Percentiles rank a stretch among this genome's conserved stretches.
These are phyloP conservation scores for Ahaetulla prasina DNA, from an alignment of 2,113 vertebrate species.

Conservation along the genomic window DNA sequence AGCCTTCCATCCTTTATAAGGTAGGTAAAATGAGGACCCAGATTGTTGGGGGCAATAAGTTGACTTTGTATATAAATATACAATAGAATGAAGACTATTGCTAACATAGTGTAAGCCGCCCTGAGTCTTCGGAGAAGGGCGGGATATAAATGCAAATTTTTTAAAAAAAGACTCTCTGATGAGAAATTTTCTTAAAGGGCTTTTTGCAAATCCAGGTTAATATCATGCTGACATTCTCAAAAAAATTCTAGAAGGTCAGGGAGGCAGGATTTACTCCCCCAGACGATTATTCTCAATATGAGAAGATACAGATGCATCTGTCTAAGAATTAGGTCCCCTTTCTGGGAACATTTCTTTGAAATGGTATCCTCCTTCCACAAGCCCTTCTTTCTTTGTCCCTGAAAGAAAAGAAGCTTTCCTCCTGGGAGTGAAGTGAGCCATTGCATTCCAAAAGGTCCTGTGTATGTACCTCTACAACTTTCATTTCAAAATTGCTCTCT, in stretches of 20 bases:
- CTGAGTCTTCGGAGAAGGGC: no score
- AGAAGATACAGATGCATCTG: not conserved
- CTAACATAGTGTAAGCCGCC: no score
- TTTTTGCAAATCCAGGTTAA: not conserved
- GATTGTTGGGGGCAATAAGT: no score
- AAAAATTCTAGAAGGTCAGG: not conserved
- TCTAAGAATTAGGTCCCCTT: not conserved
- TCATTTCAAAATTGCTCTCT: not conserved
- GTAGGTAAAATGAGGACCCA: no score
- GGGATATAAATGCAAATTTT: no score
- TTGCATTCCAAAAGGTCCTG: not conserved
- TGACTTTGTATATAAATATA: no score
- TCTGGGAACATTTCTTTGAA: not conserved
- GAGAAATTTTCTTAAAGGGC: not conserved
- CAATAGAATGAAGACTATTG: no score
- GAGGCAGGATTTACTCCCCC: not conserved
- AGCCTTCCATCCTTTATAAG: no score
- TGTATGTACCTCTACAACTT: not conserved
- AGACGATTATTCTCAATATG: not conserved
- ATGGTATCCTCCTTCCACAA: not conserved
- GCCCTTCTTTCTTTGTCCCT: not conserved
- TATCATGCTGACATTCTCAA: not conserved
- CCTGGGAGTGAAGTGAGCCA: not conserved
- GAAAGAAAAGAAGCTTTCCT: not conserved
- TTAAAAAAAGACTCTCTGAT: no score